phyloP scores from a whole-genome alignment of 2,797 vertebrate genomes.

The Benthosema pterotum region DNA sequence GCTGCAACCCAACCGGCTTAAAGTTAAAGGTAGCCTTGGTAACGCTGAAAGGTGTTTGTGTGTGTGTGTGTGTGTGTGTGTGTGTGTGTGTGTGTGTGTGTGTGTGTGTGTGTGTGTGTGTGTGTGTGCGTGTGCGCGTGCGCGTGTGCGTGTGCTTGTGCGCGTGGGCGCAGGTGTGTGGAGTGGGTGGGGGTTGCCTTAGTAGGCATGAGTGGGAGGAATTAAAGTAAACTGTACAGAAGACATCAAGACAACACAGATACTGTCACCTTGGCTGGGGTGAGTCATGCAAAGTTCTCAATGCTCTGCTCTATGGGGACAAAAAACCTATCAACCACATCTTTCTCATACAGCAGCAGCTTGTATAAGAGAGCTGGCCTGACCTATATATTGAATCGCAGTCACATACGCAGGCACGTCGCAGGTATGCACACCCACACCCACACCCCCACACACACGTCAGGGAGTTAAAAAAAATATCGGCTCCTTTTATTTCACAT shows the following conservation, averaged over 20 bases:
- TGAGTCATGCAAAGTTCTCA: constrained; percentile 62
- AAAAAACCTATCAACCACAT: constrained; percentile 5
- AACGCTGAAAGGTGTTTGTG: constrained; percentile 33
- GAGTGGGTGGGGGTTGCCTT: constrained; percentile 20
- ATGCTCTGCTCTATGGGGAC: constrained; percentile 30
- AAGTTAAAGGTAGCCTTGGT: constrained; percentile 35
- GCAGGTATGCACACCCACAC: no score
- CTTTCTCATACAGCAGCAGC: neutral
- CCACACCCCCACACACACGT: constrained; percentile 27
- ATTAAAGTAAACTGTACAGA: constrained; percentile 23
- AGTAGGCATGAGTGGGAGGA: constrained; percentile 28
- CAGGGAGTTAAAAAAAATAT: constrained; percentile 19
- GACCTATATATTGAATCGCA: neutral
- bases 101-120: no score
- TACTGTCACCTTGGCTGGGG: constrained; percentile 55
- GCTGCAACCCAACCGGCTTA: no score
- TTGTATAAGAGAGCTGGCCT: constrained; percentile 40
- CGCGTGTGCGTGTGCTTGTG: no score
- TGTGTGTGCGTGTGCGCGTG: no score
- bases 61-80: no score
- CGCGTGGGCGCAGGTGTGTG: constrained; percentile 6
- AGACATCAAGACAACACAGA: constrained; percentile 21
- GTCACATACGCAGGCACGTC: neutral
- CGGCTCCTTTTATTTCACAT: constrained; percentile 47
- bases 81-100: no score